Conservation (phyloP, 2,888 invertebrate species). For the Leucophenga montana region DNA sequence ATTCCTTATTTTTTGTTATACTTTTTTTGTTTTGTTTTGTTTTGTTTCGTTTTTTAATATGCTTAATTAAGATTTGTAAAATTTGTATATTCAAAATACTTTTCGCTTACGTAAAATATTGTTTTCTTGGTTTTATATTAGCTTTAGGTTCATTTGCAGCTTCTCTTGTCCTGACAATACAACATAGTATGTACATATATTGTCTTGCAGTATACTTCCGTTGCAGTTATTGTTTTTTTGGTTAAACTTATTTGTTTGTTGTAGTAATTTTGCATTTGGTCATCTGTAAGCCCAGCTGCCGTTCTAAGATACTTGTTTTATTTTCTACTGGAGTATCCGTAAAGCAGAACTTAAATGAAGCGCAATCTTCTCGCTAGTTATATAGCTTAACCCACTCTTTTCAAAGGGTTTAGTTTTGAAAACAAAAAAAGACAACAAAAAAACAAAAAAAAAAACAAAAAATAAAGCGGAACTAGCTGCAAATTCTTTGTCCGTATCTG, state of each 20-base stretch:
- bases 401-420: too few relatives aligned
- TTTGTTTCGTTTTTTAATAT: neutral
- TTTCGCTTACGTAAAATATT: conserved; percentile 16
- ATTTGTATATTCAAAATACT: conserved; percentile 27
- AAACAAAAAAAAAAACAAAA: too few relatives aligned
- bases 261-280: conserved; percentile 4
- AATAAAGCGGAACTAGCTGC: too few relatives aligned
- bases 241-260: conserved; percentile 5
- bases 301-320: too few relatives aligned
- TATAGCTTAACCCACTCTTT: too few relatives aligned
- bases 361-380: too few relatives aligned
- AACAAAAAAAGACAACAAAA: too few relatives aligned
- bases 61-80: conserved; percentile 21
- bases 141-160: neutral
- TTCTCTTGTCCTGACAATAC: neutral
- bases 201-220: neutral
- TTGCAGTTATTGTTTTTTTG: conserved; percentile 25
- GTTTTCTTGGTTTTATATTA: neutral
- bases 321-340: too few relatives aligned
- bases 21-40: conserved; percentile 9
- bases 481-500: too few relatives aligned
- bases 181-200: too few relatives aligned
- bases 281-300: too few relatives aligned
- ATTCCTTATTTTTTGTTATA: neutral
- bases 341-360: too few relatives aligned